A percentile compares a stretch with the other conserved stretches of the same genome.
These are phyloP conservation scores for Dexiosoma caninum DNA, from an alignment of 2,888 invertebrate species.

Conservation along the genomic window DNA sequence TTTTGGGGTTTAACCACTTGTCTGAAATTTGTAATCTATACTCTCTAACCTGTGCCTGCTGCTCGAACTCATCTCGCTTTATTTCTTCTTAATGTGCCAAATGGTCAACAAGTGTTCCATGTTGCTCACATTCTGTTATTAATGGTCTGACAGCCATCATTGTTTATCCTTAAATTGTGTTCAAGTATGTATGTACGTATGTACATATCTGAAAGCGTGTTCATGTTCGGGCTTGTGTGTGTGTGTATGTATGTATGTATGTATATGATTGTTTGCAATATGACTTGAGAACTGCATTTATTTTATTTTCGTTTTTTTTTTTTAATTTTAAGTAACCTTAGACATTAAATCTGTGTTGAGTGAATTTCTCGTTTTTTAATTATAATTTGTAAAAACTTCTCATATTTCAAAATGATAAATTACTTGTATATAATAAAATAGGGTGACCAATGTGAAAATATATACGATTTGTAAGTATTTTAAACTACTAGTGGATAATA, in stretches of 20 bases:
- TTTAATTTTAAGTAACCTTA: conserved; percentile 52
- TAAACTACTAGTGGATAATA: no score
- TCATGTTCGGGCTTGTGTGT: no score
- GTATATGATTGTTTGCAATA: not conserved
- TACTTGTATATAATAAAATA: conserved; percentile 20
- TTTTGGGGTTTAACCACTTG: conserved; percentile 46
- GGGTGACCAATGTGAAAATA: conserved; percentile 34
- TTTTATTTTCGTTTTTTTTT: no score
- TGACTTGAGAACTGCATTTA: conserved; percentile 6
- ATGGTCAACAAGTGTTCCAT: conserved; percentile 61
- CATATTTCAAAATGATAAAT: conserved; percentile 63
- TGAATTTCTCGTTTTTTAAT: conserved; percentile 58
- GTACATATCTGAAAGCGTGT: not conserved
- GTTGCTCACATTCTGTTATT: conserved; percentile 23
- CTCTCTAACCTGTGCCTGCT: conserved; percentile 62
- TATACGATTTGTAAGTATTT: not conserved
- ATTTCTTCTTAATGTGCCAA: conserved; percentile 40
- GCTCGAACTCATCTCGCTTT: conserved; percentile 44
- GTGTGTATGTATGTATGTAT: not conserved
- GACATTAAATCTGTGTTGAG: conserved; percentile 57
- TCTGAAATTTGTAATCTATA: conserved; percentile 62
- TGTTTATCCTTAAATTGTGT: conserved; percentile 30
- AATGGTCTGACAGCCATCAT: conserved; percentile 35
- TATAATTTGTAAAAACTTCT: conserved; percentile 61
- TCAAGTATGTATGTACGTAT: not conserved